Percentiles rank a stretch among this genome's conserved stretches.
phyloP scores from a whole-genome alignment of 2,888 invertebrate species.

The Dolichomitus sp. region DNA sequence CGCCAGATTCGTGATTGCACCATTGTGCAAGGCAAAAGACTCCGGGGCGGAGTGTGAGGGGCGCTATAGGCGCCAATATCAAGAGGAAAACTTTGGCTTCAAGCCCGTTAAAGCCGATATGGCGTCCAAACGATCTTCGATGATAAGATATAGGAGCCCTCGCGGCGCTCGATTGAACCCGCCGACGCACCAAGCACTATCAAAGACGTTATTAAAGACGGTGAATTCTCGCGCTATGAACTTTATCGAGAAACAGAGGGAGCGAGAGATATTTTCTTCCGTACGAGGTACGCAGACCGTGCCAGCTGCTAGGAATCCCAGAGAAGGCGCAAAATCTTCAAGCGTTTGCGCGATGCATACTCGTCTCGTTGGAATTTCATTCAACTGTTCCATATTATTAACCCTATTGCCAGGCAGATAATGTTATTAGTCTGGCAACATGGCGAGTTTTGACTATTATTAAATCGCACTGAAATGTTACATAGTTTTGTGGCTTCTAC shows the following conservation, averaged over 20 bases:
- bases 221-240: constrained; percentile 53
- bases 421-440: neutral
- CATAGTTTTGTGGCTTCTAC: neutral
- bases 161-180: constrained; percentile 39
- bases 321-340: constrained; percentile 10
- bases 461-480: neutral
- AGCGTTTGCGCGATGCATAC: constrained; percentile 6
- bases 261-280: constrained; percentile 42
- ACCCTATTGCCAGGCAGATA: neutral
- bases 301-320: constrained; percentile 29
- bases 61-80: constrained; percentile 49
- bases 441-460: neutral
- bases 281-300: constrained; percentile 10
- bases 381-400: neutral
- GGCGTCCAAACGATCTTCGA: constrained; percentile 53
- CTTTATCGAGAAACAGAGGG: constrained; percentile 49
- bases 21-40: constrained; percentile 22
- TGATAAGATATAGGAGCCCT: constrained; percentile 52
- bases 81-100: constrained; percentile 56
- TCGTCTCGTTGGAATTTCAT: constrained; percentile 19
- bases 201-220: constrained; percentile 54
- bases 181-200: neutral
- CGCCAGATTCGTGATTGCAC: constrained; percentile 45
- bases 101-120: constrained; percentile 41
- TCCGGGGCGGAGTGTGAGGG: neutral